These are phyloP conservation scores for Harpagoxenus sublaevis DNA, from an alignment of 2,888 invertebrate species.

Conservation along the genomic window DNA sequence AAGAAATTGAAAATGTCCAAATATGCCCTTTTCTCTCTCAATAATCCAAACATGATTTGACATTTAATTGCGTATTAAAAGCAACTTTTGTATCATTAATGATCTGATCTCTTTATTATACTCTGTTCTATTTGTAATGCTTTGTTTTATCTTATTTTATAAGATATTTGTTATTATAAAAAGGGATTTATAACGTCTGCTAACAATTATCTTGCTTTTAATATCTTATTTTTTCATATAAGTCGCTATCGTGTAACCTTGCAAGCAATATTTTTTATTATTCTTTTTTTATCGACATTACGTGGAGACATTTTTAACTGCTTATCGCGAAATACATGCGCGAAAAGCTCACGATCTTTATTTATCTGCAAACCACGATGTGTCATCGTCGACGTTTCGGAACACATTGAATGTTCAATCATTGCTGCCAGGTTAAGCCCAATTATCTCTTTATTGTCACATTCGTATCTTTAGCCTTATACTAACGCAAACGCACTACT, in stretches of 20 bases:
- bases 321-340: conserved; percentile 5
- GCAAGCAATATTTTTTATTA: neutral
- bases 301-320: neutral
- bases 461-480: neutral
- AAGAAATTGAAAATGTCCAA: neutral
- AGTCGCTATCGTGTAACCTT: neutral
- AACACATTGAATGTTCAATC: neutral
- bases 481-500: neutral
- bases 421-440: neutral
- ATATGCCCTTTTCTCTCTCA: neutral
- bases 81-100: neutral
- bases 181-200: neutral
- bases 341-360: neutral
- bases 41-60: neutral
- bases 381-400: neutral
- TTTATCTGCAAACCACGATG: neutral
- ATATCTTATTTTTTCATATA: neutral
- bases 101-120: neutral
- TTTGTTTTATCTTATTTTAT: conserved; percentile 9
- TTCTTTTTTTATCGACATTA: neutral
- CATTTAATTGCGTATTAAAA: conserved; percentile 13
- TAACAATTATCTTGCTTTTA: neutral
- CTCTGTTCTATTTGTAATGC: neutral
- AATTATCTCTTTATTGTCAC: conserved; percentile 14
- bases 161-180: neutral